phyloP scores from a whole-genome alignment of 1,140 invertebrate species.

The Camponotus floridanus region DNA sequence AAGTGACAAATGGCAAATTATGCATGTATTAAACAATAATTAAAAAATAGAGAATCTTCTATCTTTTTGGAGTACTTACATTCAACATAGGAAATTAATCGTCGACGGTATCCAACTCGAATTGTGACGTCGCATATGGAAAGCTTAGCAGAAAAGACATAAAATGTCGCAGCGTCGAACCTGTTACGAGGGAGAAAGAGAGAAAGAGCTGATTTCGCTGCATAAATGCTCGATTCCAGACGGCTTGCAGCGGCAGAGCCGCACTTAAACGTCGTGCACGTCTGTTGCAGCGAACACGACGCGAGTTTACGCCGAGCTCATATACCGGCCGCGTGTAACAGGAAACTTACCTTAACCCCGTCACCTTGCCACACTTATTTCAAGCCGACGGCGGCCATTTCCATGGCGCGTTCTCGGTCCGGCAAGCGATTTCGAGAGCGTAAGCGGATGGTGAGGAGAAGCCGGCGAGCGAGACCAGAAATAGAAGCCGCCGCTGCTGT shows the following conservation, averaged over 20 bases:
- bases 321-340: constrained; percentile 69
- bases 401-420: constrained; percentile 51
- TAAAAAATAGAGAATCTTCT: not conserved
- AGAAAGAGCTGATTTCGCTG: constrained; percentile 3
- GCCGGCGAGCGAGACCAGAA: constrained; percentile 56
- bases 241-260: constrained; percentile 1
- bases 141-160: too few species aligned
- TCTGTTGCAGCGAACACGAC: constrained; percentile 65
- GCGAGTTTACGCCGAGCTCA: constrained; percentile 69
- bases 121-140: not conserved
- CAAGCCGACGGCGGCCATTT: constrained; percentile 66
- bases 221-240: not conserved
- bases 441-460: constrained; percentile 38
- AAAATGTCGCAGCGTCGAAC: constrained; percentile 11
- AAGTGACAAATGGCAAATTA: not conserved
- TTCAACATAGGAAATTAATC: not conserved
- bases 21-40: not conserved
- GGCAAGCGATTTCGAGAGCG: constrained; percentile 66
- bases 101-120: not conserved
- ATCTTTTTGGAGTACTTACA: not conserved
- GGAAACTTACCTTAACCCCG: constrained; percentile 74
- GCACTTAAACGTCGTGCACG: constrained; percentile 59
- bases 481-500: constrained; percentile 73
- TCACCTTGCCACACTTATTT: constrained; percentile 75
- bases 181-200: not conserved